Evolutionary conservation across 2,113 vertebrate species (phyloP), one percentile per base, ranked within the genome.

Genomic region (Proterorhinus semilunaris): DNA sequence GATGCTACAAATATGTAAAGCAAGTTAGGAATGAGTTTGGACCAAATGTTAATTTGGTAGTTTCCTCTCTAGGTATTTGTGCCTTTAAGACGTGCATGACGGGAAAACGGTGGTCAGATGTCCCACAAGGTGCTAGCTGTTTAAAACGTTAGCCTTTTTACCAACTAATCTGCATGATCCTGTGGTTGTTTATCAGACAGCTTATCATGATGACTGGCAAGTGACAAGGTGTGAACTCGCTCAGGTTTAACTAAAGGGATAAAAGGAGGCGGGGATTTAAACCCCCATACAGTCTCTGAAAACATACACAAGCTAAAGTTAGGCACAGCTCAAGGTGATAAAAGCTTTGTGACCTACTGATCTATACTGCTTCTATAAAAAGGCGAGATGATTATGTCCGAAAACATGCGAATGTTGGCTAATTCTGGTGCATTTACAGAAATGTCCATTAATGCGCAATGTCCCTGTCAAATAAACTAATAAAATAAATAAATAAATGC

Each of bases 281-380:
- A 52, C 51, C 46, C 66, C 65, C 44, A 72, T 12, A 65, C 8
- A 36, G 16, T 36, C 71, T 70, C 62, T 70, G 58, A 69, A 73
- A 70, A 69, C 68, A 48, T 78, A 67, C 70, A n/a, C n/a, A 77
- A 75, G 75, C 71, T 53, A 80, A 83, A 79, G 54, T 47, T 36
- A 8, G 66, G 50, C 64, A 82, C 75, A 21, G 48, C 69, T 68
- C 16, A 59, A 36, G 16, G 65, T 80, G 81, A 73, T 71, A 69
- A 47, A 78, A 73, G 69, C n/a, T 72, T 21, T 21, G 21, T 74
- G 79, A 89, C 68, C 83, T 83, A 86, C 85, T 83, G 65, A 70
- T 80, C 62, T 44, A 36, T 27, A 68, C 16, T 52, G 57, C 65
- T 80, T 48, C 71, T 79, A 68, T 57, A 58, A 66, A 72, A 71